Conservation (phyloP, 2,797 vertebrate genomes). For the Poecile montanus region DNA sequence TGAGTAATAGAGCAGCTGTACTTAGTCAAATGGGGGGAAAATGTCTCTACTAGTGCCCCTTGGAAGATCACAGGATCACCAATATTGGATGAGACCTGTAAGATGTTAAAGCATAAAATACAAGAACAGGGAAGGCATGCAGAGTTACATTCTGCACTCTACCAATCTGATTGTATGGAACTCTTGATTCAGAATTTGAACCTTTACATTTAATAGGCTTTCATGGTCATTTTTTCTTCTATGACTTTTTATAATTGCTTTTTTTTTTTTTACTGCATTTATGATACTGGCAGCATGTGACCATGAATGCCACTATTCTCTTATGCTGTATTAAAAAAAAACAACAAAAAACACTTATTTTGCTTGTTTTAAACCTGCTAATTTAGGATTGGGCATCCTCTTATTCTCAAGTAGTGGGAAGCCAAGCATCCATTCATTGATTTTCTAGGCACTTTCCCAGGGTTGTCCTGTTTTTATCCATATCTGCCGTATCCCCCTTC, state of each 20-base stretch:
- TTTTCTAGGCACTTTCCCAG: constrained; percentile 57
- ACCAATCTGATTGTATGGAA: background rate
- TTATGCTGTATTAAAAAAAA: fast-evolving
- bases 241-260: background rate
- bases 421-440: constrained; percentile 39
- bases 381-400: constrained; percentile 18
- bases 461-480: constrained; percentile 36
- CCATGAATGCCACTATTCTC: background rate
- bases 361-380: constrained; percentile 2
- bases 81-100: background rate
- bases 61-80: background rate
- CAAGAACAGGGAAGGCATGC: background rate
- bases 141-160: background rate
- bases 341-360: background rate
- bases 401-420: constrained; percentile 1
- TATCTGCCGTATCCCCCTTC: constrained; percentile 32
- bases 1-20: background rate
- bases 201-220: background rate
- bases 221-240: background rate
- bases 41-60: background rate
- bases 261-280: constrained; percentile 31
- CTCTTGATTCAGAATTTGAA: background rate
- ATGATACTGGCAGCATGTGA: background rate
- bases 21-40: background rate
- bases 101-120: background rate